A percentile compares a stretch with the other conserved stretches of the same genome.
Evolutionary conservation across 2,797 vertebrate genomes (phyloP).

Genomic region (Smutsia temminckii): DNA sequence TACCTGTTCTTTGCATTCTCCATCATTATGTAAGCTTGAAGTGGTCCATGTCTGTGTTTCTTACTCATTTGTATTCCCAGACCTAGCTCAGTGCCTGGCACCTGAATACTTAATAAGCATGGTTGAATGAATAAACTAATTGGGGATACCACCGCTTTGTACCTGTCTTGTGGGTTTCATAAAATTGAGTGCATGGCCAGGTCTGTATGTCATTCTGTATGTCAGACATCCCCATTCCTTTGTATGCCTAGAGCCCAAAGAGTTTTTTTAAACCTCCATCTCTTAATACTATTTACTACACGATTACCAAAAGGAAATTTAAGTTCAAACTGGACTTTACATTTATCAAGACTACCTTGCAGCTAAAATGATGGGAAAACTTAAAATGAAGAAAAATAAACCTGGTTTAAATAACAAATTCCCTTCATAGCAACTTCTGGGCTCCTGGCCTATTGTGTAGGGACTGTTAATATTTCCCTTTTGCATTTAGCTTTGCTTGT

Average conservation of each 20-base stretch:
- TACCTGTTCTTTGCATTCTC: neutral
- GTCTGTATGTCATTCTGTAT: neutral
- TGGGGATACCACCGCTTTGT: neutral
- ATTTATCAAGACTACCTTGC: neutral
- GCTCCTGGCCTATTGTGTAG: neutral
- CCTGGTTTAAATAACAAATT: neutral
- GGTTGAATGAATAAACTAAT: neutral
- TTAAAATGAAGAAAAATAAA: constrained; percentile 17
- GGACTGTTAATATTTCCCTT: neutral
- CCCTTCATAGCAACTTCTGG: neutral
- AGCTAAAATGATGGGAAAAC: constrained; percentile 7
- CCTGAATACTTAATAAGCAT: neutral
- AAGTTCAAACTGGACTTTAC: neutral
- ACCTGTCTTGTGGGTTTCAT: neutral
- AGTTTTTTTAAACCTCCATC: neutral
- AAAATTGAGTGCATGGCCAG: neutral
- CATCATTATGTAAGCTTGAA: neutral
- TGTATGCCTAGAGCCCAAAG: neutral
- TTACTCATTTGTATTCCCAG: neutral
- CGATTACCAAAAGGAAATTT: neutral
- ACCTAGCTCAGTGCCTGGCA: neutral
- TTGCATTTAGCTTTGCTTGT: neutral
- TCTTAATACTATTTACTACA: neutral
- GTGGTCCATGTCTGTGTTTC: neutral
- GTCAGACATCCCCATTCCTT: neutral